Evolutionary conservation across 2,888 invertebrate species (phyloP), one percentile per base, ranked within the genome.

Genomic region (Eledona agricola): DNA sequence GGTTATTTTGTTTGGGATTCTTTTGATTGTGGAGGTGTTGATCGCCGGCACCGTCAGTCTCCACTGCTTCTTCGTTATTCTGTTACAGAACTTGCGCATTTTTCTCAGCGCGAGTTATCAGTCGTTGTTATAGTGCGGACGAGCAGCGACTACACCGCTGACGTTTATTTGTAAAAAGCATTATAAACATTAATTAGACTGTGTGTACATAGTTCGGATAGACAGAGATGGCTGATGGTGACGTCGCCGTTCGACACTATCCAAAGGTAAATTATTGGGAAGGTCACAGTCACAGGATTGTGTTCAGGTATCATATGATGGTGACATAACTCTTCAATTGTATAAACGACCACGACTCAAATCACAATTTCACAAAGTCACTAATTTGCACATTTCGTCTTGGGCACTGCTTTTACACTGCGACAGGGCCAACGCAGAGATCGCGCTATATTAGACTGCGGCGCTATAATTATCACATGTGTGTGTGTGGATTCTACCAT

Each of bases 11-110:
- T 53, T 43, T 25, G 52, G 62, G 11, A 60, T 57, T 47, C 62
- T 65, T 32, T 62, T 64, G 3, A 59, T 51, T 1, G 64, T 59
- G 2, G 69, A 65, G 5, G 66, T 60, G 47, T 67, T 72, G 7
- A 75, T 55, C 54, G 72, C 75, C 2, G 76, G 75, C 16, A 76
- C 72, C 2, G 73, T 74, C 5, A 75, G 66, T 11, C 76, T 65
- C 76, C 76, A 76, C 56, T 76, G 73, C 51, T 72, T 74, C 43
- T 74, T 73, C n/a, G 66, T 63, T 35, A 76, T 66, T 67, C 74
- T 75, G 29, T 71, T 70, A 55, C 71, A 74, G 58, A 76, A 72
- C 60, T 76, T 77, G 65, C 76, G 76, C 77, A 77, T 76, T 52
- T 60, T 23, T 9, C 13, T 28, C n/a, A n/a, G n/a, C n/a, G n/a